These are phyloP conservation scores for Pandemis heparana DNA, from an alignment of 2,888 invertebrate species.

Conservation along the genomic window DNA sequence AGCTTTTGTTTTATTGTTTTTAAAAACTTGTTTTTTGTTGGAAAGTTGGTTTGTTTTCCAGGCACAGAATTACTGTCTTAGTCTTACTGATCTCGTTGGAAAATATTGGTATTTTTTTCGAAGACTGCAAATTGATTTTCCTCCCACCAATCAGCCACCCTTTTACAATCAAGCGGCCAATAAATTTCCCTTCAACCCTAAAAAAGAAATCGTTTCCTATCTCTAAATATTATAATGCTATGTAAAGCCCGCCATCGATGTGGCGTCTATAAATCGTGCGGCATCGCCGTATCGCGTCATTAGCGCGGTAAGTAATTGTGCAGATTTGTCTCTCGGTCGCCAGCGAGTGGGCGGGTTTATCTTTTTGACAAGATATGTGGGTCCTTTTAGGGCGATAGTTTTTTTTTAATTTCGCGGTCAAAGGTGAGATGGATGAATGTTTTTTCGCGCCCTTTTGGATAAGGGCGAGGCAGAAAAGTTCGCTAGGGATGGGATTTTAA, in stretches of 20 bases:
- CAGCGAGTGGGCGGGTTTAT: conserved; percentile 67
- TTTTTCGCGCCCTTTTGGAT: conserved; percentile 1
- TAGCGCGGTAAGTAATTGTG: conserved; percentile 77
- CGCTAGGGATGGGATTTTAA: not conserved
- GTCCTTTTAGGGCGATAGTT: conserved; percentile 41
- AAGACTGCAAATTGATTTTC: not conserved
- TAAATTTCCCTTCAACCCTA: conserved; percentile 23
- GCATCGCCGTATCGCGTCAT: conserved; percentile 76
- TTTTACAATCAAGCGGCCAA: conserved; percentile 5
- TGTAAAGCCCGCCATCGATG: conserved; percentile 76
- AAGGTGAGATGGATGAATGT: conserved; percentile 24
- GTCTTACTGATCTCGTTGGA: not conserved
- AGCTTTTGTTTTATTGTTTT: not conserved
- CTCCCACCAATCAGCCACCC: not conserved
- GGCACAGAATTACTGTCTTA: too few species aligned
- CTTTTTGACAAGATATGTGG: conserved; percentile 68
- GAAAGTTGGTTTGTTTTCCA: too few species aligned
- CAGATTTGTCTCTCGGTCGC: conserved; percentile 71
- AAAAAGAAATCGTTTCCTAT: conserved; percentile 66
- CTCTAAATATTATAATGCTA: conserved; percentile 76
- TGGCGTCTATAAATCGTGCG: conserved; percentile 74
- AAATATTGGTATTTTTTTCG: not conserved
- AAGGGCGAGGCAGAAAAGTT: not conserved
- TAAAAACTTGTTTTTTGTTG: not conserved
- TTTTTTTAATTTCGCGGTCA: conserved; percentile 33